Percentiles rank a stretch among this genome's conserved stretches.
Evolutionary conservation across 2,113 vertebrate species (phyloP).

Genomic region (Sinocyclocheilus grahami): DNA sequence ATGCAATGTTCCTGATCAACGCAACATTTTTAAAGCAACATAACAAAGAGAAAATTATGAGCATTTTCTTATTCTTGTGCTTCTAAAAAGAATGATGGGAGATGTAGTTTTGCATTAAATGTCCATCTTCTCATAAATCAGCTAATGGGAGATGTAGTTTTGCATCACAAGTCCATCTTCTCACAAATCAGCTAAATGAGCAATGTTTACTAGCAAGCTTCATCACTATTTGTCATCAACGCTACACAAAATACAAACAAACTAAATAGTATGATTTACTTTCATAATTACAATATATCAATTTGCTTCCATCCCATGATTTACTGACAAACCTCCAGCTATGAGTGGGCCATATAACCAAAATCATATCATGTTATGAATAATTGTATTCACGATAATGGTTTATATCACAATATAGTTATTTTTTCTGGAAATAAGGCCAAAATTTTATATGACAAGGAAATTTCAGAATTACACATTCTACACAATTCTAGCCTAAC

Average conservation of each 20-base stretch:
- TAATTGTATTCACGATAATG: not conserved
- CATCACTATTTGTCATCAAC: not conserved
- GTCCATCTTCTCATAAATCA: not conserved
- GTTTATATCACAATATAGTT: not conserved
- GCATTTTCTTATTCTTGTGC: not conserved
- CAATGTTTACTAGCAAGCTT: not conserved
- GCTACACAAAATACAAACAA: not conserved
- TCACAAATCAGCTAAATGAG: not conserved
- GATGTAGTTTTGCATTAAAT: not conserved
- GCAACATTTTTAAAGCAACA: not conserved
- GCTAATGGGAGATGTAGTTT: not conserved
- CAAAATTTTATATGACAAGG: not conserved
- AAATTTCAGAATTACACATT: not conserved
- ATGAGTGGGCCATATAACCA: not conserved
- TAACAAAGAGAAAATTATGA: not conserved
- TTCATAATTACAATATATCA: not conserved
- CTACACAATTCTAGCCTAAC: not conserved
- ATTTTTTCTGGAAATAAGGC: not conserved
- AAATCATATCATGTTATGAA: not conserved
- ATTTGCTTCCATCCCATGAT: not conserved
- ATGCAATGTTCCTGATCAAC: not conserved
- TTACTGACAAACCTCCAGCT: not conserved
- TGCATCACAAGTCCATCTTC: not conserved
- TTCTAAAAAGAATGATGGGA: not conserved
- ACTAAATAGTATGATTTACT: not conserved